phyloP scores from a whole-genome alignment of 2,113 vertebrate genomes.

The Meleagris gallopavo region DNA sequence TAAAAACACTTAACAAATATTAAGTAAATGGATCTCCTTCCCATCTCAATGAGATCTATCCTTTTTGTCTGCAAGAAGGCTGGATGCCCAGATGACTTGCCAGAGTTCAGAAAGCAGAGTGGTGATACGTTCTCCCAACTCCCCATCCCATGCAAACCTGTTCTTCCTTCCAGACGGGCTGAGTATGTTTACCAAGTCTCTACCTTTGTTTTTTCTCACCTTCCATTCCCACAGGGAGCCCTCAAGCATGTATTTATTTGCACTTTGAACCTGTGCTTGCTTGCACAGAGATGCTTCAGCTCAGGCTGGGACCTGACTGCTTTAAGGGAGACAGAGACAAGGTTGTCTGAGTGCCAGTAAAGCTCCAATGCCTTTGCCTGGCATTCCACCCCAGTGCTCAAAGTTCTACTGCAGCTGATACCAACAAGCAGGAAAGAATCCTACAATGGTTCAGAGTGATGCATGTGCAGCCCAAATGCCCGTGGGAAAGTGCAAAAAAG shows the following conservation, averaged over 20 bases:
- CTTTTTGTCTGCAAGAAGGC: not conserved
- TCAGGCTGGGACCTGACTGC: constrained; percentile 39
- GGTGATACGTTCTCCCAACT: not conserved
- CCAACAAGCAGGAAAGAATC: not conserved
- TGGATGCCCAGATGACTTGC: not conserved
- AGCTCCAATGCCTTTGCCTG: not conserved
- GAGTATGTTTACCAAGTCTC: constrained; percentile 58
- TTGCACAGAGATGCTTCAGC: constrained; percentile 1
- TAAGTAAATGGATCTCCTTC: not conserved
- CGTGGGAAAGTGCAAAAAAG: fast-evolving
- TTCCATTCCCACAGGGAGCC: constrained; percentile 62
- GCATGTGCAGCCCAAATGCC: fast-evolving
- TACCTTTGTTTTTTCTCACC: constrained; percentile 57
- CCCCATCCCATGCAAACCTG: constrained; percentile 43
- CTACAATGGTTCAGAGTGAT: not conserved
- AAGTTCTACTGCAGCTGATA: not conserved
- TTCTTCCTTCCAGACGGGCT: constrained; percentile 63
- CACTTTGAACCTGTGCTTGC: constrained; percentile 63
- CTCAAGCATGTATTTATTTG: constrained; percentile 62
- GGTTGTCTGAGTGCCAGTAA: not conserved
- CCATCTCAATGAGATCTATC: not conserved
- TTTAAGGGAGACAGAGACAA: not conserved
- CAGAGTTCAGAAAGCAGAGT: not conserved
- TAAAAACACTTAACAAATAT: not conserved
- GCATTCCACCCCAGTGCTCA: not conserved